phyloP scores from a whole-genome alignment of 2,888 invertebrate species.

The Luperina nickerlii region DNA sequence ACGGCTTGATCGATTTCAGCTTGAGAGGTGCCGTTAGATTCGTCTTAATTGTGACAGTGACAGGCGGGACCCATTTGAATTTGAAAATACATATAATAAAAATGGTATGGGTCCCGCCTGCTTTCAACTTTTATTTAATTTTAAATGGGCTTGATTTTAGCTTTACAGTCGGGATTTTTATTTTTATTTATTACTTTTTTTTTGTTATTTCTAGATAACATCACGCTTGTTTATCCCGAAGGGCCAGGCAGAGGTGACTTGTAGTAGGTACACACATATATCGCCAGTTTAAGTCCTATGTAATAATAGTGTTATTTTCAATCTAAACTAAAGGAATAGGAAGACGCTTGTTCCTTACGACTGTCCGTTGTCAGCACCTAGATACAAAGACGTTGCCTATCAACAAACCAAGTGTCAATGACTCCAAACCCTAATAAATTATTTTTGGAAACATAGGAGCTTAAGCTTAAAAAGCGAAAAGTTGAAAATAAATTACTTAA shows the following conservation, averaged over 20 bases:
- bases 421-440: not conserved
- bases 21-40: too few species aligned
- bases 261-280: not conserved
- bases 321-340: not conserved
- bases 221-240: not conserved
- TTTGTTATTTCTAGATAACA: not conserved
- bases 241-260: not conserved
- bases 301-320: not conserved
- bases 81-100: too few species aligned
- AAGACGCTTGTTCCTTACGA: too few species aligned
- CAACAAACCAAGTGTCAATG: not conserved
- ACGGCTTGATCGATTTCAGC: too few species aligned
- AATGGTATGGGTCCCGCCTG: too few species aligned
- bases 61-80: too few species aligned
- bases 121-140: too few species aligned
- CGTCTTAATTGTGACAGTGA: too few species aligned
- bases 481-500: not conserved
- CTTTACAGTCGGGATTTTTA: too few species aligned
- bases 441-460: not conserved
- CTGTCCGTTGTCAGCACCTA: not conserved
- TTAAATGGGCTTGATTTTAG: too few species aligned
- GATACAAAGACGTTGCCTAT: not conserved
- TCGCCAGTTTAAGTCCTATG: not conserved
- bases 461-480: conserved; percentile 5
- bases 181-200: not conserved